These are phyloP conservation scores for Anastrepha ludens DNA, from an alignment of 1,140 invertebrate species.

Conservation along the genomic window DNA sequence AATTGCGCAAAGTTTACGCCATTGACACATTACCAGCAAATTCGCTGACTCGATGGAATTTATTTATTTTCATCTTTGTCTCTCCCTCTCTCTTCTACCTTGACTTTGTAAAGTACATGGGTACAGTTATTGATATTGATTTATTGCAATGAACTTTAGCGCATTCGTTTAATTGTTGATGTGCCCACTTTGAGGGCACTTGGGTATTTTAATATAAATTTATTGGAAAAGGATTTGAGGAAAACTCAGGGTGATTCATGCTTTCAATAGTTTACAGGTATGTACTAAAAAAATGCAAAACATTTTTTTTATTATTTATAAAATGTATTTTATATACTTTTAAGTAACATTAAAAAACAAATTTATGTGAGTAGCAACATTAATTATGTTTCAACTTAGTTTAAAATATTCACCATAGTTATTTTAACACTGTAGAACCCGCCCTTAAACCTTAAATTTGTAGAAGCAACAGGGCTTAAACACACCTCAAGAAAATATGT, in stretches of 20 bases:
- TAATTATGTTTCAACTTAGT: no score
- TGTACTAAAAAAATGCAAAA: neutral
- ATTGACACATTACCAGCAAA: slow-evolving; percentile 25
- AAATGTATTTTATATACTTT: neutral
- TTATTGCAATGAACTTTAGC: slow-evolving; percentile 7
- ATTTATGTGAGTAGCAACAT: no score
- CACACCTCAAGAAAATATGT: no score
- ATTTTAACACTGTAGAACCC: no score
- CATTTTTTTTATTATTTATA: neutral
- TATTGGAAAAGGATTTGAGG: neutral
- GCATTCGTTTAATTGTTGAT: slow-evolving; percentile 1
- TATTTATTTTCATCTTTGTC: neutral
- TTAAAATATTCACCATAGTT: no score
- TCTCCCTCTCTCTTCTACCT: neutral
- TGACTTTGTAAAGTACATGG: slow-evolving; percentile 1
- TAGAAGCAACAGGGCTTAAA: no score
- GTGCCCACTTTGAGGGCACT: neutral
- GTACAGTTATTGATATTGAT: slow-evolving; percentile 46
- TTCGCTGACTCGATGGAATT: slow-evolving; percentile 42
- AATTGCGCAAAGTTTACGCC: neutral
- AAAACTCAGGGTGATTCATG: neutral
- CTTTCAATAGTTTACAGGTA: neutral
- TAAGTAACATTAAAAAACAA: no score
- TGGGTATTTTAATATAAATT: neutral
- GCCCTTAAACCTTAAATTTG: no score